phyloP scores from a whole-genome alignment of 2,113 vertebrate species.

The Aegithalos caudatus region DNA sequence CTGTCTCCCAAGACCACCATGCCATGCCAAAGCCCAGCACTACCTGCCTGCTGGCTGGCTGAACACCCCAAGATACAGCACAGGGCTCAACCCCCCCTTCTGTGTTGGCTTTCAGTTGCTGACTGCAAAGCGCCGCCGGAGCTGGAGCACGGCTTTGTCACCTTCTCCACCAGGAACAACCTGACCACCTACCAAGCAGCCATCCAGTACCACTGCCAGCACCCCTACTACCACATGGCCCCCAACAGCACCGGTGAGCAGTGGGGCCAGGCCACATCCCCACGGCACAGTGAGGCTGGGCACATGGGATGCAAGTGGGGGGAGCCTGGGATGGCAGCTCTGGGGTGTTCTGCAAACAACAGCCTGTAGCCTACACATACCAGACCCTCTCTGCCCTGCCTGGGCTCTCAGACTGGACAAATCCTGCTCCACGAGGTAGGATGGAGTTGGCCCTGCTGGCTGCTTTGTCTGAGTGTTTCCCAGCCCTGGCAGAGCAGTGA shows the following conservation, averaged over 20 bases:
- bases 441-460: neutral
- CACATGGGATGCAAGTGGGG: fast-evolving
- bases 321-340: neutral
- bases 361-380: neutral
- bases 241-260: slow-evolving; percentile 78
- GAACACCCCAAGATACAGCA: neutral
- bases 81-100: neutral
- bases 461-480: neutral
- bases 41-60: neutral
- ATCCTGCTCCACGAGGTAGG: neutral
- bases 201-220: slow-evolving; percentile 81
- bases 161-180: slow-evolving; percentile 80
- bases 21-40: neutral
- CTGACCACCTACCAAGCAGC: slow-evolving; percentile 82
- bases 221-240: slow-evolving; percentile 71
- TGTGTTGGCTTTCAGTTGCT: slow-evolving; percentile 78
- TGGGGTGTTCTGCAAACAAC: neutral
- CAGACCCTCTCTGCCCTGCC: neutral
- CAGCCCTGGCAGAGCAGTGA: neutral
- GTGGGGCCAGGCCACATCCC: neutral
- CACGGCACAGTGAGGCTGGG: neutral
- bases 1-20: neutral
- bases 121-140: slow-evolving; percentile 81
- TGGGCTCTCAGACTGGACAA: neutral
- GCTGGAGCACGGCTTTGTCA: slow-evolving; percentile 76